Conservation (phyloP, 2,113 vertebrate species). For the Oxyura jamaicensis region DNA sequence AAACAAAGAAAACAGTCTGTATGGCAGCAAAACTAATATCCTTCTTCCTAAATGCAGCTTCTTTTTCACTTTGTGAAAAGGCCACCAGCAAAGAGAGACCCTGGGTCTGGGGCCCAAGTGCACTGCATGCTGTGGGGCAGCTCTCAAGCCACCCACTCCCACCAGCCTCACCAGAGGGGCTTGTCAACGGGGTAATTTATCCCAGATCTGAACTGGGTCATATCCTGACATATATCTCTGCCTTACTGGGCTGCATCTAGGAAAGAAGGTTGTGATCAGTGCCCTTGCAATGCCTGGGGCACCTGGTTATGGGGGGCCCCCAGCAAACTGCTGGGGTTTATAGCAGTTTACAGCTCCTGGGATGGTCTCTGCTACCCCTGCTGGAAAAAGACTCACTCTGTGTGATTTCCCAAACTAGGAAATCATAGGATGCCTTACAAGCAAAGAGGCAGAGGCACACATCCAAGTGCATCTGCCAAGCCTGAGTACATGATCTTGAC, state of each 20-base stretch:
- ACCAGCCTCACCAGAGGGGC: neutral
- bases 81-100: neutral
- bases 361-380: neutral
- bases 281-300: neutral
- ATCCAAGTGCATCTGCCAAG: neutral
- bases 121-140: neutral
- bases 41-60: neutral
- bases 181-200: neutral
- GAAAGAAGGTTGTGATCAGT: neutral
- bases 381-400: neutral
- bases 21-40: neutral
- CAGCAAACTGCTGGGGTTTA: neutral
- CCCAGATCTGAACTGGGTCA: neutral
- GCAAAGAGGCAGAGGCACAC: neutral
- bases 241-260: neutral
- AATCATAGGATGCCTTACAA: neutral
- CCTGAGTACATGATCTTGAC: neutral
- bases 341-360: neutral
- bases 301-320: neutral
- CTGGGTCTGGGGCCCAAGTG: neutral
- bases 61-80: neutral
- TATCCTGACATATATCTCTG: neutral
- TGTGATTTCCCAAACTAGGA: neutral
- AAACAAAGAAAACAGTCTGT: neutral
- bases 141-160: neutral